Evolutionary conservation across 2,888 invertebrate species (phyloP), one percentile per base, ranked within the genome.

Genomic region (Pseudolycoriella hygida): DNA sequence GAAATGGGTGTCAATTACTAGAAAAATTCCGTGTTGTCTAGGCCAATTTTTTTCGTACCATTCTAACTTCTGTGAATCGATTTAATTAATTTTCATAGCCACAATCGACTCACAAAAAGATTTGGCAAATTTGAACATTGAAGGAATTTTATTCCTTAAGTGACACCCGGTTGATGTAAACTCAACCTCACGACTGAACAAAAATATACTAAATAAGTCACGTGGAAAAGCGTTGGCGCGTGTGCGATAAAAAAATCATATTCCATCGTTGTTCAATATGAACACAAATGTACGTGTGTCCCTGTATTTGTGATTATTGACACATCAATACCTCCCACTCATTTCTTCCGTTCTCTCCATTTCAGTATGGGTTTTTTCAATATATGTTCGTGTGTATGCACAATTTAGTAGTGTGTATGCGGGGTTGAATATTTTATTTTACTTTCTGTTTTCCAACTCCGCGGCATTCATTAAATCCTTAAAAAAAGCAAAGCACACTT

Each of bases 171-270:
- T n/a, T n/a, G 4, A 34, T 34, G 34, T 32, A 17, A 32, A 43
- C 32, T 34, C 43, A 34, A 30, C 34, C 32, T 43, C 34, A 30
- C 19, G 31, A 17, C 34, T 20, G 37, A 43, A 43, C 37, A 43
- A 19, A 43, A 20, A 25, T 25, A 25, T n/a, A 34, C 43, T 19
- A 37, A 50, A 51, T 50, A 52, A 53, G 52, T 53, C 52, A 53
- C 52, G 53, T 52, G 53, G 51, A 53, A 53, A 50, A 52, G 48
- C 45, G 48, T 47, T 51, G 49, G 48, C 52, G 52, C 52, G 52
- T 52, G 53, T 52, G 51, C 51, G 53, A 52, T 47, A 45, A 51
- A 49, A 34, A 25, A 25, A 25, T 25, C 4, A 25, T 25, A 6
- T 25, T 25, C 25, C 25, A 25, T 25, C 14, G 15, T 14, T 17